Base-by-base conservation (phyloP, 1,140 invertebrate genomes). In the Lutraria rhynchaena region DNA sequence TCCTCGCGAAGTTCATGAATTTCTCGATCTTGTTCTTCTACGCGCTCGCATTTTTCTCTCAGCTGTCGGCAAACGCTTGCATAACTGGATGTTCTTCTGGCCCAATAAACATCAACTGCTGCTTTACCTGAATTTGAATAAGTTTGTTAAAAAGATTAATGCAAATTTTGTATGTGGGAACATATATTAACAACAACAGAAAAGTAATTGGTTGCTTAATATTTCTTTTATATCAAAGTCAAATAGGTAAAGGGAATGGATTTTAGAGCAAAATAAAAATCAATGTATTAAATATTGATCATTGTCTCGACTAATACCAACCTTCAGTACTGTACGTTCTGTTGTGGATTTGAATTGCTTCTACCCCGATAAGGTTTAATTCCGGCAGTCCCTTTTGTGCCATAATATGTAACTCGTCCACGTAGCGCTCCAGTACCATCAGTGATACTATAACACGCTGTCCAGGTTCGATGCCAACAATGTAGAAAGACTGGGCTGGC, bases 381-480 rank as follows among this genome's bases (percentile, higher is more conserved):
- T 75, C 71, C 17, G 71, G 35, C 7, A 75, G 41, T 19, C 71
- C 71, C 13, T 75, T 57, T 35, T 44, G 37, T 0, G 57, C 71
- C 55, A 75, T 60, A 9, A 44, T 57, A n/a, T 51, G 5, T 5
- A 75, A 1, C 33, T 75, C 71, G 17, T 75, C 31, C 1, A 75
- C 71, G 24, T 75, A 75, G 37, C 71, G 55, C 35, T 60, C 71
- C 13, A 44, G 57, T 17, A 75, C n/a, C 53, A 61, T 60, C 11
- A 58, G 41, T 7, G 71, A 58, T 11, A 75, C 37, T 1, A 60
- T 15, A 17, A 75, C 57, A 35, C 53, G 55, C 17, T 31, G 57
- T 3, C 71, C 71, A 29, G 71, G 71, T 46, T 75, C 71, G 35
- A 75, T 75, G 3, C 71, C 71, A 1, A 75, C 71, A 22, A 75